Base-by-base conservation (phyloP, 2,797 vertebrate genomes). In the Acanthis flammea region DNA sequence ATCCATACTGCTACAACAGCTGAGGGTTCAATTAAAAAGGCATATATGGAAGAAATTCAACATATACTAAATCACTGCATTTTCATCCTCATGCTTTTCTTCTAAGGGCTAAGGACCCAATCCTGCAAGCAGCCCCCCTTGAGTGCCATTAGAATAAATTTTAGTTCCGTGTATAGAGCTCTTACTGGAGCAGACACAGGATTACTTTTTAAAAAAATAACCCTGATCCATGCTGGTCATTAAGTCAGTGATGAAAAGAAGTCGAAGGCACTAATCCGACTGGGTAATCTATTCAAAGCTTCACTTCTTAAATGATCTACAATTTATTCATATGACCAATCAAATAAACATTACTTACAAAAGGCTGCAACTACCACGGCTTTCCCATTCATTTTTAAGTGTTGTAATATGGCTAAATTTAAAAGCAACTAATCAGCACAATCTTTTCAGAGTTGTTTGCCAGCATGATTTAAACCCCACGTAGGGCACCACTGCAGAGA, bases 221-320 rank as follows among this genome's bases (percentile, higher is more conserved):
- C 53, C 28, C 41, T 62, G 92, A 79, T 65, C 47, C 82, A 65
- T 77, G 87, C 73, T 75, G 48, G 44, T 82, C 88, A 91, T 88
- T 58, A 85, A 83, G 92, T 82, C 83, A 92, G 79, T 33, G 77
- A 81, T 48, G 63, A 96, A 71, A 89, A 82, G 53, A 65, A 72
- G 22, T 71, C 0, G 0, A 90, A 87, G 35, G 30, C 82, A 82
- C 57, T 90, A 92, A 94, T 94, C 79, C 35, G 35, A 82, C 66
- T 41, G 42, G 42, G 71, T 75, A 94, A 91, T 95, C 70, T 94
- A 83, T 95, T 92, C 86, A 90, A 91, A 96, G 74, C 68, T 92
- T 51, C 21, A 42, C 39, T 93, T 92, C 72, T 76, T 94, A 78
- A 95, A 88, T 51, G 31, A 94, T 75, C 79, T 77, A 86, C 71